Base-by-base conservation (phyloP, 2,113 vertebrate genomes). In the Kryptolebias marmoratus region DNA sequence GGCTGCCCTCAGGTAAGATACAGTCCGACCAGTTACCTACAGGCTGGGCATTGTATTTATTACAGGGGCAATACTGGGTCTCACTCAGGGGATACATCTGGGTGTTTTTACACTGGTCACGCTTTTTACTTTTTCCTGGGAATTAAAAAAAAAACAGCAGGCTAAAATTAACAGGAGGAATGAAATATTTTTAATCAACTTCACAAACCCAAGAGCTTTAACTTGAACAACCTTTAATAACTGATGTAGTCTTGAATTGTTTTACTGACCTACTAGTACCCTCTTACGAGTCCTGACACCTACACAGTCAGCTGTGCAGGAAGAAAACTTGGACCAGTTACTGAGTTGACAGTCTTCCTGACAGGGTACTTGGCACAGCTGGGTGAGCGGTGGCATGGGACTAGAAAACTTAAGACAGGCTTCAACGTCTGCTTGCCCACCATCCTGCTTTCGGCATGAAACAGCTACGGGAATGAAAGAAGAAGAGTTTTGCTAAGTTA, bases 11-110 rank as follows among this genome's bases (percentile, higher is more conserved):
- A 0, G 96, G 96, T 5, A 99, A 90, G 66, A 99, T 93, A 58
- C 98, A 99, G 90, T 99, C 98, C 0, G 98, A 99, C 97, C 97
- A 99, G 78, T 98, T 98, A 12, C 98, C 97, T 81, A 99, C 95
- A 0, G 98, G 95, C 86, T 98, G 98, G 11, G 97, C 96, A 0
- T 94, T 98, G 85, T 98, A 97, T 75, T 99, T 99, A 88, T 98
- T 96, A 78, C 98, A 99, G 0, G 96, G 97, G 78, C 97, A 99
- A 71, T 97, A 98, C 77, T 98, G 96, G 2, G 96, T 99, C 89
- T 99, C 98, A 0, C 92, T 96, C 75, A 98, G 82, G 0, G 98
- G 96, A 84, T 96, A 97, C 31, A 94, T 16, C 71, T 99, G 97
- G 67, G 93, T 94, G 89, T 98, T 97, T 90, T 94, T 97, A 85